These are phyloP conservation scores for Rugalucina vietnamica DNA, from an alignment of 2,888 invertebrate species.

Conservation along the genomic window DNA sequence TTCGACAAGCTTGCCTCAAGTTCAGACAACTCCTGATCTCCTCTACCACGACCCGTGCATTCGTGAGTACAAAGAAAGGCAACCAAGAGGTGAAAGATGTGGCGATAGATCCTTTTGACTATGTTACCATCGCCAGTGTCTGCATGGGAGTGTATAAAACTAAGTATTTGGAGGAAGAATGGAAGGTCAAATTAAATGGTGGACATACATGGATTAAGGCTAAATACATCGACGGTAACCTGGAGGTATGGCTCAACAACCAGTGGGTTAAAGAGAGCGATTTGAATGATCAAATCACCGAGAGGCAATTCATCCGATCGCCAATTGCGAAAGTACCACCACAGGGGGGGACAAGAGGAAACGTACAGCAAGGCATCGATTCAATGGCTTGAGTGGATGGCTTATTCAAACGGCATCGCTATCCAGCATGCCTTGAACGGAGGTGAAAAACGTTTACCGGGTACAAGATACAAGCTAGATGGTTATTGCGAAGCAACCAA, in stretches of 20 bases:
- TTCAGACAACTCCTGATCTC: slow-evolving; percentile 12
- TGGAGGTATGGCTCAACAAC: neutral
- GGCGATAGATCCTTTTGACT: slow-evolving; percentile 46
- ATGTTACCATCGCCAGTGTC: slow-evolving; percentile 39
- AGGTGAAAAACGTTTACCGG: slow-evolving; percentile 22
- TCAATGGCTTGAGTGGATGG: slow-evolving; percentile 48
- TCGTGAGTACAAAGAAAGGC: neutral
- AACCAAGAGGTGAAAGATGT: slow-evolving; percentile 6
- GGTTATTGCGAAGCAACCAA: slow-evolving; percentile 21
- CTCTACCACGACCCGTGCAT: slow-evolving; percentile 2
- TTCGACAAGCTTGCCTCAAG: neutral
- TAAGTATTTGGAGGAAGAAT: slow-evolving; percentile 29
- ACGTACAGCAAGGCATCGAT: slow-evolving; percentile 42
- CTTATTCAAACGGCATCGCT: neutral
- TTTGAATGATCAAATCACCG: neutral
- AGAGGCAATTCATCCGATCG: slow-evolving; percentile 31
- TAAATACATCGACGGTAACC: neutral
- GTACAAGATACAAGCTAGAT: slow-evolving; percentile 33
- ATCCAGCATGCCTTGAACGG: slow-evolving; percentile 34
- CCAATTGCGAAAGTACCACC: slow-evolving; percentile 49
- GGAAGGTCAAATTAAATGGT: slow-evolving; percentile 15
- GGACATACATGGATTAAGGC: slow-evolving; percentile 13
- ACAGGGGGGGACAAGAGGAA: slow-evolving; percentile 45
- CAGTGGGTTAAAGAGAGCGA: slow-evolving; percentile 7
- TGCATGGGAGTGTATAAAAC: slow-evolving; percentile 42